Evolutionary conservation across 2,888 invertebrate species (phyloP).

Genomic region (Lithodes maja): DNA sequence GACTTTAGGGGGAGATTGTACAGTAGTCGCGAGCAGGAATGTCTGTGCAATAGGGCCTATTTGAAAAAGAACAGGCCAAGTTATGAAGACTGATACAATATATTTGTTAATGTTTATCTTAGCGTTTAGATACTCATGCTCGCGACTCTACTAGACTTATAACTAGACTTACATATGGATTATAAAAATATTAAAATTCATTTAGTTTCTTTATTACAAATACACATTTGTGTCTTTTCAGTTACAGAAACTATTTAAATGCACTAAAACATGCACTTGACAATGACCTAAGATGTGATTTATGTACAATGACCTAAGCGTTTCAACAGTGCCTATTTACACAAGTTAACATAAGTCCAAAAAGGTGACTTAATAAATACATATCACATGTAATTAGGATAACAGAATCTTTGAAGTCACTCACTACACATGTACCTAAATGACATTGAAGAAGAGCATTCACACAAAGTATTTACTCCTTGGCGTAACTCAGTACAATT

Average conservation of each 20-base stretch:
- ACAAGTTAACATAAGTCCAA: conserved; percentile 57
- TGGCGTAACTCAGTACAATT: conserved; percentile 7
- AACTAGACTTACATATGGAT: neutral
- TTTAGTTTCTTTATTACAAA: conserved; percentile 62
- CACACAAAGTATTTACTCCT: conserved; percentile 30
- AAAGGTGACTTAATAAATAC: conserved; percentile 66
- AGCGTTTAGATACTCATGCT: too few species aligned
- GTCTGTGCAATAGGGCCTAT: too few species aligned
- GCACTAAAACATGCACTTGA: conserved; percentile 68
- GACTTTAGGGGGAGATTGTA: too few species aligned
- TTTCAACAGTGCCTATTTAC: conserved; percentile 66
- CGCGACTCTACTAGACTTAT: too few species aligned
- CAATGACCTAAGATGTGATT: conserved; percentile 61
- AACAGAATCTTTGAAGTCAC: conserved; percentile 56
- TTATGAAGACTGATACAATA: too few species aligned
- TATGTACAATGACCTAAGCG: conserved; percentile 65
- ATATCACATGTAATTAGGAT: conserved; percentile 67
- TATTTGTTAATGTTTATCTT: too few species aligned
- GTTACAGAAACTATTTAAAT: conserved; percentile 64
- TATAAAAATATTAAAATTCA: conserved; percentile 20
- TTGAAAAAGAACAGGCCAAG: too few species aligned
- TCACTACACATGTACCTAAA: conserved; percentile 49
- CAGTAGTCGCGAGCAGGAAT: too few species aligned
- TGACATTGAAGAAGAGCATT: conserved; percentile 47
- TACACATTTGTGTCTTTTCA: conserved; percentile 65